Evolutionary conservation across 1,140 invertebrate species (phyloP), one percentile per base, ranked within the genome.

Genomic region (Plutomurus gul): DNA sequence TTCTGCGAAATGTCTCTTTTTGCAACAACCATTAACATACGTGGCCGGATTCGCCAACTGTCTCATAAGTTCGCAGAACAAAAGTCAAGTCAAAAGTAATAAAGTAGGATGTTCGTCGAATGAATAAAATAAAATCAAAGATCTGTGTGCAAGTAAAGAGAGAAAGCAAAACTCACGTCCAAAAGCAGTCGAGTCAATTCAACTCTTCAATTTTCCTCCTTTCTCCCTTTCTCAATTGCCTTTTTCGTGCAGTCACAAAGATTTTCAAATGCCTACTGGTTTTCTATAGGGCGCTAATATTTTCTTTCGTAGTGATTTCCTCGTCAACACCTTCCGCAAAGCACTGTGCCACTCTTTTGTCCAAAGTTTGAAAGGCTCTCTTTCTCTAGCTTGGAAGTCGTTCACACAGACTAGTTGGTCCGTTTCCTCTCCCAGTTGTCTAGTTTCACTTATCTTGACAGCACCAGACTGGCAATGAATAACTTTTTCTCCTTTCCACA

Each of bases 41-140:
- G 56, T 33, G 22, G 51, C 13, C 51, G 51, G 8, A 65, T 36
- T 30, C 30, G 25, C 56, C 30, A 43, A 65, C 56, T 36, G 56
- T 65, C 56, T 36, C 56, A 13, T 65, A 18, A 30, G 56, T 65
- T 30, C 30, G 18, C 18, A 16, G 56, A 27, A 65, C 25, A 65
- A 27, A 1, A 33, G 27, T 65, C 56, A 33, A 65, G 56, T 65
- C 56, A 65, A 65, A 30, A 33, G 56, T 33, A 65, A 65, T 65
- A 65, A 65, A 65, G 36, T 30, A 4, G 56, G 27, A 65, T 65
- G 27, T 30, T 25, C 20, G 27, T 13, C 25, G 36, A n/a, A n/a
- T n/a, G 56, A 65, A 65, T 36, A 27, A 56, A 25, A 56, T 56
- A 27, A 65, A 65, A 65, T 65, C 56, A 65, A 65, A 65, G 36